These are phyloP conservation scores for Ginglymostoma cirratum DNA, from an alignment of 2,113 vertebrate species.

Conservation along the genomic window DNA sequence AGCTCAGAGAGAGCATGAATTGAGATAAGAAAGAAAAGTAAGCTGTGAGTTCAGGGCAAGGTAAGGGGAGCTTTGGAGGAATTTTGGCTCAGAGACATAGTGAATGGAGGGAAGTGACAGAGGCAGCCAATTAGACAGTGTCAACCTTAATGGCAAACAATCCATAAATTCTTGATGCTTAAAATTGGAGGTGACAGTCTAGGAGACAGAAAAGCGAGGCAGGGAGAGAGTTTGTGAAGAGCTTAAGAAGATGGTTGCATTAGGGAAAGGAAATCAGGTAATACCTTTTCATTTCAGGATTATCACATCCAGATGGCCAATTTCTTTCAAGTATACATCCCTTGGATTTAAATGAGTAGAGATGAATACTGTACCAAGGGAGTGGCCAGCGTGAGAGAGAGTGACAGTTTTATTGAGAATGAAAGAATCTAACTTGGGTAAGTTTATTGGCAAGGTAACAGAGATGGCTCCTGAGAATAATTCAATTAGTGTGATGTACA, in stretches of 20 bases:
- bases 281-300: not conserved
- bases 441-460: too few relatives aligned
- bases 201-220: too few relatives aligned
- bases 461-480: too few relatives aligned
- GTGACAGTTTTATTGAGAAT: too few relatives aligned
- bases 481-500: too few relatives aligned
- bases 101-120: not conserved
- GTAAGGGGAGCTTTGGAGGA: not conserved
- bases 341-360: not conserved
- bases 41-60: not conserved
- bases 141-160: not conserved
- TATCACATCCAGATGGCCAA: not conserved
- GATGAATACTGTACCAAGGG: not conserved
- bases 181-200: not conserved
- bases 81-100: not conserved
- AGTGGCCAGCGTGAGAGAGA: not conserved
- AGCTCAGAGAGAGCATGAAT: not conserved
- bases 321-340: not conserved
- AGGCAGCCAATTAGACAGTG: not conserved
- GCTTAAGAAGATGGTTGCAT: not conserved
- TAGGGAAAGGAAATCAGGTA: not conserved
- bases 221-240: not conserved
- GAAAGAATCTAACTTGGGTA: too few relatives aligned
- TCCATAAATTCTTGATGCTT: not conserved
- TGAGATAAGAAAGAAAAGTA: not conserved